Evolutionary conservation across 2,888 invertebrate genomes (phyloP).

Genomic region (Drosophila buzzatii): DNA sequence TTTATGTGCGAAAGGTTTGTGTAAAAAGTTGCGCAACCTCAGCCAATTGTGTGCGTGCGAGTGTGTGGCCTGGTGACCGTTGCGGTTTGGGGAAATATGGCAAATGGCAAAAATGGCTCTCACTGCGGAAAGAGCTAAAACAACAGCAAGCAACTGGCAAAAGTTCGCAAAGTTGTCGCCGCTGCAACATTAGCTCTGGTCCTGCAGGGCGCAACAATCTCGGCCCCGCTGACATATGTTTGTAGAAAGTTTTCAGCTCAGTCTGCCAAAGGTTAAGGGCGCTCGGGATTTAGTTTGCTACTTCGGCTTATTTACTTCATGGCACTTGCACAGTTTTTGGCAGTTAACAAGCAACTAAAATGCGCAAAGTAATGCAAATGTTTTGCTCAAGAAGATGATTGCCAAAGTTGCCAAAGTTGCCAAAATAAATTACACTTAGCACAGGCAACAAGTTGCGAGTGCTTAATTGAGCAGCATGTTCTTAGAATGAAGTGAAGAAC

Average conservation of each 20-base stretch:
- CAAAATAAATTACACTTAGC: constrained; percentile 5
- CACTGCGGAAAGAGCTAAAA: constrained; percentile 33
- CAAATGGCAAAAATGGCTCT: constrained; percentile 47
- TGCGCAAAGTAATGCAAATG: constrained; percentile 39
- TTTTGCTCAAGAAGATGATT: constrained; percentile 12
- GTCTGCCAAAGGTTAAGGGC: constrained; percentile 48
- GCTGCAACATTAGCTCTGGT: constrained; percentile 52
- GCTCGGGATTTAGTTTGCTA: constrained; percentile 35
- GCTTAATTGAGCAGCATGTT: constrained; percentile 19
- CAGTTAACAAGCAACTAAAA: constrained; percentile 49
- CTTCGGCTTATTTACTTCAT: constrained; percentile 38
- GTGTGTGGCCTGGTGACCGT: constrained; percentile 63
- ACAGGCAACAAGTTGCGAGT: constrained; percentile 29
- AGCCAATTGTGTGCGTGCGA: constrained; percentile 59
- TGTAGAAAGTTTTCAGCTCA: constrained; percentile 29
- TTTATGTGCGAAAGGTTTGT: constrained; percentile 74
- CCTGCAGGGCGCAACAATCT: constrained; percentile 50
- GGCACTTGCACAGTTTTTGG: constrained; percentile 23
- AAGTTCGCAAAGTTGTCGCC: constrained; percentile 57
- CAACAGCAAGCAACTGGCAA: constrained; percentile 40
- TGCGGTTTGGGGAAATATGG: constrained; percentile 63
- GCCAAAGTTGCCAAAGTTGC: constrained; percentile 20
- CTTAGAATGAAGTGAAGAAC: neutral
- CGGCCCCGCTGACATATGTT: constrained; percentile 42
- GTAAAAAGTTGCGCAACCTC: constrained; percentile 66